Conservation (phyloP, 1,140 invertebrate genomes). For the Heliconius congener region DNA sequence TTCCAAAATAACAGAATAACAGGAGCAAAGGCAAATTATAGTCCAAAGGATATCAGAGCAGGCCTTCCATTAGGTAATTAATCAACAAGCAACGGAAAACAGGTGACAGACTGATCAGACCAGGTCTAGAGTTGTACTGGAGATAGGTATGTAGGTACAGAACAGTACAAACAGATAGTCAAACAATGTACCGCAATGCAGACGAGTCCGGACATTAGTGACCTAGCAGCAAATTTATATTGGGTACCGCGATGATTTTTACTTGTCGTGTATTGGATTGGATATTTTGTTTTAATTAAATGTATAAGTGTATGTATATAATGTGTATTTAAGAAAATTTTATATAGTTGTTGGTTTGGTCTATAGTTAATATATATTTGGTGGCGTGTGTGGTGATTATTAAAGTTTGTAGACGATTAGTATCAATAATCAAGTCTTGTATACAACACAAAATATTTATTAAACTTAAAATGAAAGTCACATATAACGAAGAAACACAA, state of each 20-base stretch:
- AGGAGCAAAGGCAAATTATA: slow-evolving; percentile 14
- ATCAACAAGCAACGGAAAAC: slow-evolving; percentile 34
- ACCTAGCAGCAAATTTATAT: slow-evolving; percentile 34
- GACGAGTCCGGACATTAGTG: slow-evolving; percentile 32
- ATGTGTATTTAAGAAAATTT: too few relatives aligned
- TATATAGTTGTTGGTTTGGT: too few relatives aligned
- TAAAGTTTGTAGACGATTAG: too few relatives aligned
- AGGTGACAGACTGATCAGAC: slow-evolving; percentile 35
- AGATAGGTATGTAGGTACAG: neutral
- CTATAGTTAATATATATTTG: too few relatives aligned
- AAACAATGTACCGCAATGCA: slow-evolving; percentile 38
- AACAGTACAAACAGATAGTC: slow-evolving; percentile 25
- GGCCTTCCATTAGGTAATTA: slow-evolving; percentile 34
- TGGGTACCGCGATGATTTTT: slow-evolving; percentile 30
- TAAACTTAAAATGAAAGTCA: too few relatives aligned
- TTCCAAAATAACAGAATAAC: slow-evolving; percentile 9
- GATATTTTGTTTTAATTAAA: neutral
- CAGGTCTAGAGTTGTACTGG: slow-evolving; percentile 23
- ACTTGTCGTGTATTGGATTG: slow-evolving; percentile 15
- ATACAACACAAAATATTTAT: too few relatives aligned
- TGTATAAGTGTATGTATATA: too few relatives aligned
- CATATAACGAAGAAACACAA: too few relatives aligned
- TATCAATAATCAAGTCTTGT: too few relatives aligned
- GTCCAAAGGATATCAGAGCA: slow-evolving; percentile 12
- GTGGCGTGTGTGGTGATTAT: too few relatives aligned